Evolutionary conservation across 2,888 invertebrate species (phyloP), one percentile per base, ranked within the genome.

Genomic region (Caenorhabditis japonica): DNA sequence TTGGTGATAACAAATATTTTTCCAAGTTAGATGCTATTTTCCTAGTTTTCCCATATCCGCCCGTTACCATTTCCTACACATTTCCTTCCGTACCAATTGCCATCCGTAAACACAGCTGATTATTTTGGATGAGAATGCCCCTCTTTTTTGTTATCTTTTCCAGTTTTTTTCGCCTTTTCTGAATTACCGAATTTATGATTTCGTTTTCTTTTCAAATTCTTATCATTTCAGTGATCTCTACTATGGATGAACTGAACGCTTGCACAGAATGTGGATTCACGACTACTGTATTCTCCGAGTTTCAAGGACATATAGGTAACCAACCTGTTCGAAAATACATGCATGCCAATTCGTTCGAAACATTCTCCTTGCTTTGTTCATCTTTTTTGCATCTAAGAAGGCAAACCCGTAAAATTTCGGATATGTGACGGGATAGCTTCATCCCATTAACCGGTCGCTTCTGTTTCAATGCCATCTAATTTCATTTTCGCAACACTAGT

Each of bases 211-310:
- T 51, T 34, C 21, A 19, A 15, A 66, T 15, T 25, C 58, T 58
- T 71, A 71, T 71, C 62, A 62, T 58, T 62, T 71, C 46, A 71
- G 71, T 51, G 52, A 71, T 71, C 59, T 64, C 64, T 53, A 68
- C 68, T 44, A 81, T 82, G 84, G 81, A 79, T 58, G 77, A 81
- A 58, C 68, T 75, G 61, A 82, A 82, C 71, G 81, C 83, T 44
- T 86, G 86, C 64, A 80, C 83, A 36, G 81, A 83, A 68, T 86
- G 86, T 70, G 86, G 86, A 64, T 86, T 76, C 74, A 86, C 85
- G 27, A 84, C 85, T 19, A 78, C 71, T 33, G 75, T 82, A 64
- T 75, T 82, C 41, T 59, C 55, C 36, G 81, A 80, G 43, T 86
- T 86, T 76, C 77, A 80, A 38, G 55, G 66, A 55, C 86, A 86